Percentiles rank a stretch among this genome's conserved stretches.
Evolutionary conservation across 2,797 vertebrate species (phyloP).

Genomic region (Semotilus atromaculatus): DNA sequence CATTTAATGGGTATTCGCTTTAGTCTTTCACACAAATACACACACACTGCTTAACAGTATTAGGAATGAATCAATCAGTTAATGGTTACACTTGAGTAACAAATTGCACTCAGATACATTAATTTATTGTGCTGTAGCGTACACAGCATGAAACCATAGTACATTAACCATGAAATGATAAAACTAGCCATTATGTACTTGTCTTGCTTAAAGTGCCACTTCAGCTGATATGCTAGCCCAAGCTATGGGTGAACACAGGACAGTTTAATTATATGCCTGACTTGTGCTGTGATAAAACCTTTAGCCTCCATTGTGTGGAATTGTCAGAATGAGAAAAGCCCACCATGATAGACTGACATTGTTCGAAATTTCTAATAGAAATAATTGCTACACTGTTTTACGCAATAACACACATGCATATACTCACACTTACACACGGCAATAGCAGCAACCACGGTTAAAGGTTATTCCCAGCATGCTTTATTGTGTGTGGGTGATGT

Average conservation of each 20-base stretch:
- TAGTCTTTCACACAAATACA: neutral
- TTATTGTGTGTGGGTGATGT: slow-evolving; percentile 24
- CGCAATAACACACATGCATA: slow-evolving; percentile 27
- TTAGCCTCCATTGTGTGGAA: slow-evolving; percentile 7
- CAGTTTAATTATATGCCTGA: slow-evolving; percentile 38
- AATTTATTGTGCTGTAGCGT: slow-evolving; percentile 4
- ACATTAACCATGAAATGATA: slow-evolving; percentile 33
- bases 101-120: neutral
- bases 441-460: slow-evolving; percentile 7
- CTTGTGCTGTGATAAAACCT: slow-evolving; percentile 47
- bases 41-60: neutral
- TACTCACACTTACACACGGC: slow-evolving; percentile 45
- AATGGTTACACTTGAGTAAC: neutral
- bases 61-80: neutral
- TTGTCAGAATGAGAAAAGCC: slow-evolving; percentile 4
- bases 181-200: slow-evolving; percentile 44
- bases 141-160: slow-evolving; percentile 15
- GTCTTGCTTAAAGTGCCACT: slow-evolving; percentile 14
- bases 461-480: slow-evolving; percentile 40
- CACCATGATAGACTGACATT: neutral
- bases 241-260: slow-evolving; percentile 14
- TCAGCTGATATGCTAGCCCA: slow-evolving; percentile 24
- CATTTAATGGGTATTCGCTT: too few species aligned
- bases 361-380: slow-evolving; percentile 18
- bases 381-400: slow-evolving; percentile 13